Base-by-base conservation (phyloP, 1,140 invertebrate species). In the Idris sp. region DNA sequence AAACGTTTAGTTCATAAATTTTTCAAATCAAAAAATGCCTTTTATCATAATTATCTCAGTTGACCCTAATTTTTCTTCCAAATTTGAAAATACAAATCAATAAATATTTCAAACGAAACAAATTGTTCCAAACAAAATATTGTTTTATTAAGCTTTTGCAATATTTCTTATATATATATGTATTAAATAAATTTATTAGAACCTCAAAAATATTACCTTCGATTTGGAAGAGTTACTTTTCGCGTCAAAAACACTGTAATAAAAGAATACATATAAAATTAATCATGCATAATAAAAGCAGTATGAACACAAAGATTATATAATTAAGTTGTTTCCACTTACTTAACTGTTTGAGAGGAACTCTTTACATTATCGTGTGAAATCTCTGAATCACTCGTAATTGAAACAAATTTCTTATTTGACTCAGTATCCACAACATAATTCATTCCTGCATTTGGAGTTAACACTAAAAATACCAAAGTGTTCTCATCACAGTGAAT, bases 381-480 rank as follows among this genome's bases (percentile, higher is more conserved):
- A 0, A 56, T 71, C 10, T 75, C 58, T 43, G 40, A 13, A 36
- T 79, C 56, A 46, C 44, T 48, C 9, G 28, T 1, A 28, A 36
- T 53, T 16, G 44, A 44, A 2, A 38, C 30, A 3, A 77, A 44
- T 10, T 48, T 62, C 4, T 18, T 5, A 13, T 56, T 26, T 15
- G 38, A 56, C 28, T 49, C 67, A 43, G 92, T 90, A 10, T 92
- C 92, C 15, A 93, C 92, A 71, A 94, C 91, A 78, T 93, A 93
- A 82, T 94, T 92, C 73, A 94, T 92, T 77, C 92, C 92, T 46
- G 91, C 88, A 14, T 88, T 89, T 13, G 90, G 90, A 80, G 92
- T 92, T 76, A 91, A 89, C 54, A 92, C 91, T 76, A 92, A 91
- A 64, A 92, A 91, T 43, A 94, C 92, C 38, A 88, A 87, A 5